Base-by-base conservation (phyloP, 2,797 vertebrate species). In the Ctenochaetus hawaiiensis region DNA sequence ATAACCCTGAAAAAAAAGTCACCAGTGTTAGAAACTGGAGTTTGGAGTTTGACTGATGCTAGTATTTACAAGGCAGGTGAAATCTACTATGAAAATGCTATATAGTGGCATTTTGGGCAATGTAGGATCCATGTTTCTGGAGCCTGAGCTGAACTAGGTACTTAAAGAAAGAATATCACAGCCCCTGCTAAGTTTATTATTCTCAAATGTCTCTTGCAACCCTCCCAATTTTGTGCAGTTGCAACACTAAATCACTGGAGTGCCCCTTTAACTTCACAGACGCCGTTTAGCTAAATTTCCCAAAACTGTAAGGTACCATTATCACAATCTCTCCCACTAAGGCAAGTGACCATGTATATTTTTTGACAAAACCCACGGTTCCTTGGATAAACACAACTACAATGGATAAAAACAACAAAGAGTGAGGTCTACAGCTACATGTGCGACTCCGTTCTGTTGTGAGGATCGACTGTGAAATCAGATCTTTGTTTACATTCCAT, bases 401-500 rank as follows among this genome's bases (percentile, higher is more conserved):
- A 91, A 91, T 61, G 71, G 82, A 83, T 78, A 74, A 77, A 61
- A 74, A 80, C 79, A 81, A 88, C 77, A 84, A 88, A 78, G 78
- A 70, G 78, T 86, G 84, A 91, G 88, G 84, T 91, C 87, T 86
- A 91, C 87, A 71, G 85, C 86, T 87, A 87, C 44, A 61, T 77
- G 70, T 72, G 70, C 74, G 68, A 84, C 78, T 83, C 61, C 34
- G 11, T 81, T 91, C 72, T 92, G 88, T 88, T 85, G 82, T 83
- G 70, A 71, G 68, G 65, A 86, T 83, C 34, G 17, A 85, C 85
- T 76, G 69, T 85, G 83, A 82, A 91, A 83, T 87, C 88, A 90
- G 83, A 87, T 90, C 87, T 87, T 86, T 91, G 92, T 91, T 91
- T 88, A 93, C 91, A 80, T 92, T 93, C 91, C 90, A 90, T 91